A percentile compares a stretch with the other conserved stretches of the same genome.
phyloP scores from a whole-genome alignment of 2,888 invertebrate species.

The Brachyptera putata region DNA sequence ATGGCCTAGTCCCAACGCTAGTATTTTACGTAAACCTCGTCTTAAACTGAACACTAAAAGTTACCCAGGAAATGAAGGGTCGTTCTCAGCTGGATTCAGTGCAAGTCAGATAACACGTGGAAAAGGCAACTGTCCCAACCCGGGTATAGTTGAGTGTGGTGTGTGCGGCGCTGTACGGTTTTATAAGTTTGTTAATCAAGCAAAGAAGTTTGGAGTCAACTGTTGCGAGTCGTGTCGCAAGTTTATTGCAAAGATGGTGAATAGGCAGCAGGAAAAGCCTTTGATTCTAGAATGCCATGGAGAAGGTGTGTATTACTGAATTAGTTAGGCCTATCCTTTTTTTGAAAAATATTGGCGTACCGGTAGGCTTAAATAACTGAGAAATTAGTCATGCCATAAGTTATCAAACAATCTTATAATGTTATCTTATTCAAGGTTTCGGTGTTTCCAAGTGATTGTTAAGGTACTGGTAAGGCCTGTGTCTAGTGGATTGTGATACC shows the following conservation, averaged over 20 bases:
- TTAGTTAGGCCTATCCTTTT: no score
- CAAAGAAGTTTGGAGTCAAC: slow-evolving; percentile 77
- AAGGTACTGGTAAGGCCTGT: no score
- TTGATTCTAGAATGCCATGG: slow-evolving; percentile 62
- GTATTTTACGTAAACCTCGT: slow-evolving; percentile 63
- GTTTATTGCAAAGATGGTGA: slow-evolving; percentile 78
- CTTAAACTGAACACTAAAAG: slow-evolving; percentile 54
- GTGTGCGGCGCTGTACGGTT: slow-evolving; percentile 74
- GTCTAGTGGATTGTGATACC: no score
- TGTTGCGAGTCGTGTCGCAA: slow-evolving; percentile 84
- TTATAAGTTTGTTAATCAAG: slow-evolving; percentile 72
- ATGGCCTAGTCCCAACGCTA: neutral
- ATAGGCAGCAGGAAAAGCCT: slow-evolving; percentile 54
- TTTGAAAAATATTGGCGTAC: no score
- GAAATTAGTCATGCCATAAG: no score
- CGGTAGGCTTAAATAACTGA: no score
- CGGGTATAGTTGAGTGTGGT: slow-evolving; percentile 59
- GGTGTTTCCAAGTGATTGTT: no score
- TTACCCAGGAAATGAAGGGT: slow-evolving; percentile 55
- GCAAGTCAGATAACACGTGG: slow-evolving; percentile 38
- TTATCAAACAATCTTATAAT: no score
- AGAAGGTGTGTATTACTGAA: no score
- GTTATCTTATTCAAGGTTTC: no score
- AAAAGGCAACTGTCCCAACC: neutral
- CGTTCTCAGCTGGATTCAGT: slow-evolving; percentile 52